These are phyloP conservation scores for Hirudinaria manillensis DNA, from an alignment of 2,888 invertebrate species.

Conservation along the genomic window DNA sequence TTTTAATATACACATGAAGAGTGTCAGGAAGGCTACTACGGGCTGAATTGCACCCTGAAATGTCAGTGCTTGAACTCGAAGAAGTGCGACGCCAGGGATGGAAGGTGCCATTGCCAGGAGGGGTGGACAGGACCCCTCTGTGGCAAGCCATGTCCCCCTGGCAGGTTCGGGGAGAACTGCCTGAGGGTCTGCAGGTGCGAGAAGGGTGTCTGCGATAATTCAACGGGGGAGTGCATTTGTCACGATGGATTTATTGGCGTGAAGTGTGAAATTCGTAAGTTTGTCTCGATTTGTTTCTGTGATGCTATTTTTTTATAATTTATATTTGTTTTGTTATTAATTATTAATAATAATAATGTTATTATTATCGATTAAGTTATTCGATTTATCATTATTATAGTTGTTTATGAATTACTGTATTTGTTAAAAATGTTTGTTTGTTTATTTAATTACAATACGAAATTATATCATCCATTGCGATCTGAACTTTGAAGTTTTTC, in stretches of 20 bases:
- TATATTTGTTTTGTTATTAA: no score
- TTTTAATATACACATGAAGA: no score
- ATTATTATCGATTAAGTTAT: no score
- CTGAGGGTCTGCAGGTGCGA: constrained; percentile 57
- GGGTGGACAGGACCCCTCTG: constrained; percentile 53
- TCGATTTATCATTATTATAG: no score
- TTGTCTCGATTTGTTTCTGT: neutral
- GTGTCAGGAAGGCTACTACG: constrained; percentile 45
- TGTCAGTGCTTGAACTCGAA: constrained; percentile 48
- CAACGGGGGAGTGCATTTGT: constrained; percentile 51
- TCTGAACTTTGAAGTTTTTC: no score
- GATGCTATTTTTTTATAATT: no score
- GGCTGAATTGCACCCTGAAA: constrained; percentile 26
- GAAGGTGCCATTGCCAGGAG: constrained; percentile 47
- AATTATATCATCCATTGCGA: no score
- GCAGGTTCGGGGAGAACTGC: constrained; percentile 46
- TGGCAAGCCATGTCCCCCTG: constrained; percentile 26
- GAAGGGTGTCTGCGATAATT: constrained; percentile 51
- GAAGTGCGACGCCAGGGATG: constrained; percentile 47
- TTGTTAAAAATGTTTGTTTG: no score
- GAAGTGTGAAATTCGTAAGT: constrained; percentile 46
- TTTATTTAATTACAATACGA: no score
- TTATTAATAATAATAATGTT: no score
- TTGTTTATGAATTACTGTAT: no score
- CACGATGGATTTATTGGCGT: constrained; percentile 52